Percentiles rank a stretch among this genome's conserved stretches.
Evolutionary conservation across 2,797 vertebrate species (phyloP).

Genomic region (Zenarchopterus dispar): DNA sequence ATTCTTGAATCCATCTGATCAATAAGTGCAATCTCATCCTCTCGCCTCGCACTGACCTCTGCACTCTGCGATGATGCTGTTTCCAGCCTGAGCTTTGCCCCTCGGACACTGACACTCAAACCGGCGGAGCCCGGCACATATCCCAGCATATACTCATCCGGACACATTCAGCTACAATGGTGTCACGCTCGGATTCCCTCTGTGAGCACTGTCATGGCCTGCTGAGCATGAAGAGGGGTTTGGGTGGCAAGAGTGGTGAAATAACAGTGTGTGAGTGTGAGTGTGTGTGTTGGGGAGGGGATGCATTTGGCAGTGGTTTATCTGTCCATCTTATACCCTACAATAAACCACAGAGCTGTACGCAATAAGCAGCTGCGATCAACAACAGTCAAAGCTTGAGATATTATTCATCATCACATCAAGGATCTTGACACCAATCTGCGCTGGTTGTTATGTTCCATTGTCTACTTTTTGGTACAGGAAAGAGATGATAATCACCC

Average conservation of each 20-base stretch:
- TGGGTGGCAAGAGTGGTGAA: slow-evolving; percentile 66
- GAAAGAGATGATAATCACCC: too few species aligned
- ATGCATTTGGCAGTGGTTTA: not conserved
- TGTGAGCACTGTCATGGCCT: slow-evolving; percentile 73
- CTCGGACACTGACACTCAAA: slow-evolving; percentile 50
- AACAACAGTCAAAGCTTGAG: too few species aligned
- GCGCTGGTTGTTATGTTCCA: too few species aligned
- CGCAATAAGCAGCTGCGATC: too few species aligned
- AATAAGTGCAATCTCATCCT: slow-evolving; percentile 41
- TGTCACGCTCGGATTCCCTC: slow-evolving; percentile 70
- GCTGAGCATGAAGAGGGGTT: slow-evolving; percentile 74
- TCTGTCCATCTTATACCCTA: too few species aligned
- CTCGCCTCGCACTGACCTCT: slow-evolving; percentile 26
- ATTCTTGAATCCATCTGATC: slow-evolving; percentile 14
- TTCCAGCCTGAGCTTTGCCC: slow-evolving; percentile 55
- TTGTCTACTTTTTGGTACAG: too few species aligned
- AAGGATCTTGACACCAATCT: too few species aligned
- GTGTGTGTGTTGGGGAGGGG: not conserved
- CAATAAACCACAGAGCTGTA: too few species aligned
- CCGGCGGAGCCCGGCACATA: slow-evolving; percentile 57
- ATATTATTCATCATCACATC: too few species aligned
- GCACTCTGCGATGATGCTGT: slow-evolving; percentile 46
- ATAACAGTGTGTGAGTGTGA: slow-evolving; percentile 31
- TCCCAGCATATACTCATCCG: slow-evolving; percentile 56
- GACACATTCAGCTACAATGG: slow-evolving; percentile 70